phyloP scores from a whole-genome alignment of 1,140 invertebrate species.

The Pararge aegeria region DNA sequence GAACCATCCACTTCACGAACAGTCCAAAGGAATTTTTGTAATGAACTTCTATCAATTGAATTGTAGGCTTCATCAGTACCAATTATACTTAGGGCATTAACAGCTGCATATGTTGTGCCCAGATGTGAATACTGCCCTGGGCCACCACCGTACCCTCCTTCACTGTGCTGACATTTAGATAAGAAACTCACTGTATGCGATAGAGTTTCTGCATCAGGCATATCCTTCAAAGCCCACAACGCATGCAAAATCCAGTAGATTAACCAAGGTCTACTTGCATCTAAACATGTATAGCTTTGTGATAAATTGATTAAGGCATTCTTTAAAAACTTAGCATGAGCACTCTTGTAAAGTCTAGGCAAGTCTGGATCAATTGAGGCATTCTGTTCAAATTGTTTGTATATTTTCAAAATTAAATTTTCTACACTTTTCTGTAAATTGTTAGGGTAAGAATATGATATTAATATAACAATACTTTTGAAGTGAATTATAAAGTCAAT shows the following conservation, averaged over 20 bases:
- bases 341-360: conserved; percentile 83
- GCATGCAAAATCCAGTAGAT: conserved; percentile 97
- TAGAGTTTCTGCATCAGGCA: conserved; percentile 84
- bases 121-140: conserved; percentile 95
- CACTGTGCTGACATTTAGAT: conserved; percentile 86
- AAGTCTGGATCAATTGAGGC: conserved; percentile 80
- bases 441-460: not conserved
- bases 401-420: conserved; percentile 82
- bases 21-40: conserved; percentile 89
- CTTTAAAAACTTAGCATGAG: conserved; percentile 86
- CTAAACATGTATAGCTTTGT: conserved; percentile 88
- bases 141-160: conserved; percentile 96
- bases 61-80: conserved; percentile 92
- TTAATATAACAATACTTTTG: not conserved
- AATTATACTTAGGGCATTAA: conserved; percentile 94
- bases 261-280: conserved; percentile 97
- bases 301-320: conserved; percentile 85
- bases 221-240: conserved; percentile 89
- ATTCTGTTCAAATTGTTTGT: conserved; percentile 81
- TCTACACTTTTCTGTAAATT: conserved; percentile 84
- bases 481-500: not conserved
- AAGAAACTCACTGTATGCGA: conserved; percentile 86
- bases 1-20: conserved; percentile 92
- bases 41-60: conserved; percentile 89
- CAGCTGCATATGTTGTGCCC: conserved; percentile 97